Evolutionary conservation across 2,113 vertebrate species (phyloP), one percentile per base, ranked within the genome.

Genomic region (Pandion haliaetus): DNA sequence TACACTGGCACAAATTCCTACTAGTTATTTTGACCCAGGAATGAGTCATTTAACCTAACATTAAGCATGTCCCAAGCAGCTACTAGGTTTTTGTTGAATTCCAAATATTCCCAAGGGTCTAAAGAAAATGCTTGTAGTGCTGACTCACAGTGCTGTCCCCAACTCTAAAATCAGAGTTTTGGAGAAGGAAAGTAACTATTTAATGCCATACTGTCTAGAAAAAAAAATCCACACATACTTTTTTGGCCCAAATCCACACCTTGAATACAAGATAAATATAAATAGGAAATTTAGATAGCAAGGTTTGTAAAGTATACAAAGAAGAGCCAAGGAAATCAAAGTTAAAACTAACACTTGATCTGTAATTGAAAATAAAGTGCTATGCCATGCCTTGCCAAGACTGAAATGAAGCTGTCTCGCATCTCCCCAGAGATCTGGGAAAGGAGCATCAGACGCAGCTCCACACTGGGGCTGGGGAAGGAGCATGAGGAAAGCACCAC

Each of bases 61-160:
- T 57, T 81, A 94, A 92, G 82, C 50, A 50, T 28, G 36, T 86
- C 63, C 45, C 55, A 44, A 55, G 88, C 9, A 82, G 65, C 76
- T 90, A 93, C 61, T 47, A 83, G 62, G 34, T 95, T 80, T 86
- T 86, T 79, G 77, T 32, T 83, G 47, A 93, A 77, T 81, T 95
- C 67, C 65, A 91, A 82, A 76, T 96, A 93, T 91, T 96, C 86
- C 81, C 88, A 91, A 70, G 69, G 59, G 82, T 80, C 65, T 86
- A 88, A 81, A 92, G 63, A 42, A 92, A 92, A 90, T 73, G 16
- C 76, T 93, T 88, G 52, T 55, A 83, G 67, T 69, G 74, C 45
- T 96, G 82, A 87, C 69, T 86, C 66, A 94, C 23, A 91, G 44
- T 49, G 31, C 70, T 54, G n/a, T 49, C 90, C 63, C 67, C 81